Conservation (phyloP, 2,888 invertebrate species). For the Meliscaeva auricollis region DNA sequence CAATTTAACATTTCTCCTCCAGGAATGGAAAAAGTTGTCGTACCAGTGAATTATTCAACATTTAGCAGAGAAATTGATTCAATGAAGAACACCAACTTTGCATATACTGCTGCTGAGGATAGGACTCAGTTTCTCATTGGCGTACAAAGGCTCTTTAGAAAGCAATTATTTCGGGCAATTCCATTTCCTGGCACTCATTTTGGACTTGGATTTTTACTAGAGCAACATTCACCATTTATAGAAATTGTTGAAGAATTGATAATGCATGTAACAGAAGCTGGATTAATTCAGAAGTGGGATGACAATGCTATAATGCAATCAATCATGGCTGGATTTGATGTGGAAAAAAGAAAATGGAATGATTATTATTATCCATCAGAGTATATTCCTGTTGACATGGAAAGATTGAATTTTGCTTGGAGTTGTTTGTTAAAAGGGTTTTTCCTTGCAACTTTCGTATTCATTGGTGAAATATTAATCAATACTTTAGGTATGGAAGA, state of each 20-base stretch:
- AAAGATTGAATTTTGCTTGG: slow-evolving; percentile 16
- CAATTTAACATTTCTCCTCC: neutral
- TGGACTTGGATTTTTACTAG: slow-evolving; percentile 1
- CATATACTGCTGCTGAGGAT: slow-evolving; percentile 3
- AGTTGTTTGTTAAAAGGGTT: neutral
- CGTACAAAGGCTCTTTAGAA: neutral
- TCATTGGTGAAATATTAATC: neutral
- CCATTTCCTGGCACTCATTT: neutral
- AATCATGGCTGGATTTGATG: neutral
- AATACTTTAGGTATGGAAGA: too few species aligned
- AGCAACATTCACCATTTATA: slow-evolving; percentile 25
- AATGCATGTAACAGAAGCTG: neutral
- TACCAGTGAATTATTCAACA: neutral
- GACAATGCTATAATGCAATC: neutral
- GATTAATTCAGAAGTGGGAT: slow-evolving; percentile 43
- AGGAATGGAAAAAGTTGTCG: neutral
- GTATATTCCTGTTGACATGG: neutral
- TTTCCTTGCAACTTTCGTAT: neutral
- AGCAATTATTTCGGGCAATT: neutral
- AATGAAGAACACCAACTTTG: slow-evolving; percentile 19
- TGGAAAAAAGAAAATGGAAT: too few species aligned
- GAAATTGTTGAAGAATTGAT: slow-evolving; percentile 12
- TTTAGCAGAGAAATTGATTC: neutral
- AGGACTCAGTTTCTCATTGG: slow-evolving; percentile 3
- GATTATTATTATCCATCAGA: neutral